Evolutionary conservation across 2,797 vertebrate genomes (phyloP), one percentile per base, ranked within the genome.

Genomic region (Micromesistius poutassou): DNA sequence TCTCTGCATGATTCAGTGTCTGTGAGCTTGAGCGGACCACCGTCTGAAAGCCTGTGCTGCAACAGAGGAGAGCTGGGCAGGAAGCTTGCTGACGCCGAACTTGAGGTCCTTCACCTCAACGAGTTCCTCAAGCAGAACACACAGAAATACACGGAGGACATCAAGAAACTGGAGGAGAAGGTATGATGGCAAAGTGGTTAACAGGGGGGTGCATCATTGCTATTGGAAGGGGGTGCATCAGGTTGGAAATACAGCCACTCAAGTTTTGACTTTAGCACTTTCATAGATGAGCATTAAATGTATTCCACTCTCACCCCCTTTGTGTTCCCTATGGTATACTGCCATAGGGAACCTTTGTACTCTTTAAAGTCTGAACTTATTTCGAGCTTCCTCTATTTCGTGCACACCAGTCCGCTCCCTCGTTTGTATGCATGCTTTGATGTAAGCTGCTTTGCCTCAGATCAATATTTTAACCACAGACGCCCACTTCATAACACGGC

Each of bases 141-240:
- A 36, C 94, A 92, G 71, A 97, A 96, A 84, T 96, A 96, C 62
- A 93, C 87, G 4, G 97, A 98, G 74, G 97, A 98, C 82, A 94
- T 96, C 79, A 95, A 94, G 85, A 98, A 97, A 90, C 93, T 98
- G 90, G 97, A 98, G 80, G 97, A 98, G 79, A 98, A 98, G 94
- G 97, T 98, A 90, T 40, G 72, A 36, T 14, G 36, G 16, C 72
- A 38, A n/a, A 40, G 33, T 10, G 5, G 14, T 2, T 71, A 3
- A 33, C 30, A 2, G 31, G 33, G 4, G 22, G 30, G 33, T 19
- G 71, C 22, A 14, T 13, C 25, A 2, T 8, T 62, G 55, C 55
- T n/a, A 2, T 25, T 9, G 5, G 55, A 62, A n/a, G 25, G 25
- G n/a, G 8, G 62, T 28, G 25, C 62, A 12, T 28, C 55, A n/a